Base-by-base conservation (phyloP, 2,797 vertebrate genomes). In the Semaprochilodus insignis region DNA sequence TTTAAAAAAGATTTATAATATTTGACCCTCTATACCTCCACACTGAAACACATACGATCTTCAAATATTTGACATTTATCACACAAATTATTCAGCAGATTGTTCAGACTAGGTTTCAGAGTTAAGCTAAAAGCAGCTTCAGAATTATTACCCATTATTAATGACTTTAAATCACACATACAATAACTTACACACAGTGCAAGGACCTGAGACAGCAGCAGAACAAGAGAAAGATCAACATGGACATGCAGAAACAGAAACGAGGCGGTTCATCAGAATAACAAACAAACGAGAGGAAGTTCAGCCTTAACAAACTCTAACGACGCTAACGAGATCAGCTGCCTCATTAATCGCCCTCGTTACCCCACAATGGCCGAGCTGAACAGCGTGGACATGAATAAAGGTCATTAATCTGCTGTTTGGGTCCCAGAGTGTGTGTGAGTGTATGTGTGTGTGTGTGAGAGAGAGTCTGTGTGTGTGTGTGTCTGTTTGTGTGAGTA, bases 381-480 rank as follows among this genome's bases (percentile, higher is more conserved):
- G 36, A 17, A 36, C 34, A 57, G 67, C 51, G 10, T 51, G 13
- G 36, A 75, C 62, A 54, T 54, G 15, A 66, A 74, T 57, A 48
- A 25, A 63, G 13, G 23, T 17, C 72, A 75, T 74, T 67, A 74
- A 63, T 62, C 79, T 65, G 70, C 79, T 81, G 31, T 52, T 80
- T 52, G 72, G n/a, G 52, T 14, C 25, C 60, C 25, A 23, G 21
- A 4, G 55, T 21, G 17, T 8, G 55, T 21, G 17, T 21, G 55
- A 13, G 54, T 10, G 54, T 10, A 16, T 21, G 55, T 21, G 57
- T n/a, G 21, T n/a, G 57, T 6, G 40, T 6, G 40, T 6, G 40
- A 3, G 40, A 2, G 40, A 2, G 15, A 17, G 55, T 57, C 3
- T 57, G 2, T 57, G 55, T 21, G 19, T 57, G 55, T 57, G 19